phyloP scores from a whole-genome alignment of 1,140 invertebrate genomes.

The Eupeodes corollae region DNA sequence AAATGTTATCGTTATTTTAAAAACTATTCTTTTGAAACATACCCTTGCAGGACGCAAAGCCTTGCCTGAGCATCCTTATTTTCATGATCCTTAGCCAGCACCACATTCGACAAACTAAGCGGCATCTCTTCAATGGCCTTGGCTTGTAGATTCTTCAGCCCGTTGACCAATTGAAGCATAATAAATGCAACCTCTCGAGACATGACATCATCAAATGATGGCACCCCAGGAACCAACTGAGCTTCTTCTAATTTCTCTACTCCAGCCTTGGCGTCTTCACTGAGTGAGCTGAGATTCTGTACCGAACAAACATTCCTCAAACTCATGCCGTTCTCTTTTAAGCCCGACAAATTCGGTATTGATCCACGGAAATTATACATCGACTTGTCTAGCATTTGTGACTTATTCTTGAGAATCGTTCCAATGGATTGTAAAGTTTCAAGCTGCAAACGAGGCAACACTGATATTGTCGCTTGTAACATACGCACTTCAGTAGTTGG shows the following conservation, averaged over 20 bases:
- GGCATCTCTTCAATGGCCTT: slow-evolving; percentile 68
- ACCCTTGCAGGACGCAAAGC: slow-evolving; percentile 65
- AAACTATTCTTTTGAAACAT: slow-evolving; percentile 13
- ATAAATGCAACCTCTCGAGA: slow-evolving; percentile 52
- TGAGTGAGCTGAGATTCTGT: slow-evolving; percentile 29
- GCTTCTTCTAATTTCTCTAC: slow-evolving; percentile 17
- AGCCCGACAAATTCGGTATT: slow-evolving; percentile 26
- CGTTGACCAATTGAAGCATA: slow-evolving; percentile 67
- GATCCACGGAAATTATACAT: slow-evolving; percentile 35
- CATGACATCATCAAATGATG: slow-evolving; percentile 35
- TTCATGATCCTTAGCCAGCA: slow-evolving; percentile 42
- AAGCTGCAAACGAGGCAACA: slow-evolving; percentile 56
- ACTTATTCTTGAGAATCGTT: slow-evolving; percentile 41
- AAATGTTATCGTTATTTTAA: not conserved
- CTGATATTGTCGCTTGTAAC: slow-evolving; percentile 61
- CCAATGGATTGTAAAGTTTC: slow-evolving; percentile 57
- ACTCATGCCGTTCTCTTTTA: slow-evolving; percentile 2
- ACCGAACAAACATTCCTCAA: slow-evolving; percentile 31
- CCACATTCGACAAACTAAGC: slow-evolving; percentile 45
- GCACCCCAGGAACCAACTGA: slow-evolving; percentile 18
- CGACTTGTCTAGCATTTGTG: slow-evolving; percentile 36
- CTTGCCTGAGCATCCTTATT: slow-evolving; percentile 46
- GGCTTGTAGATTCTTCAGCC: slow-evolving; percentile 70
- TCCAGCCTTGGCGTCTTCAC: slow-evolving; percentile 17
- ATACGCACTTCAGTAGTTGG: slow-evolving; percentile 38